Percentiles rank a stretch among this genome's conserved stretches.
Conservation (phyloP, 1,140 invertebrate species). For the Oryzaephilus surinamensis region DNA sequence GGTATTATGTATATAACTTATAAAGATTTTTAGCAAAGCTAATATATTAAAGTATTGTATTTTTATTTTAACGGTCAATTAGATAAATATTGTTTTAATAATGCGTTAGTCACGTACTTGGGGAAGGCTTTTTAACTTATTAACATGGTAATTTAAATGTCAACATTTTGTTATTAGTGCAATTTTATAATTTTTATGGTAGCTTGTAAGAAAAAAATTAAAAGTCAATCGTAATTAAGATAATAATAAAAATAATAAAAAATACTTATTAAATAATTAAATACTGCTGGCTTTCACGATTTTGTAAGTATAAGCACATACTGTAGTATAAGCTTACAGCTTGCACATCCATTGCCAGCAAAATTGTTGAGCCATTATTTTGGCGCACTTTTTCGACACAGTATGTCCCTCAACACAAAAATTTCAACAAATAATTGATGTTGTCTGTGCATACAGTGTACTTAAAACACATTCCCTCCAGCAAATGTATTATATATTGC, state of each 20-base stretch:
- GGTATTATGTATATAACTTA: too few relatives aligned
- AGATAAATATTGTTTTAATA: too few relatives aligned
- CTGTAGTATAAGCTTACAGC: slow-evolving; percentile 29
- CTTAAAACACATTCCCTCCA: slow-evolving; percentile 35
- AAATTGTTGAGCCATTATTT: slow-evolving; percentile 28
- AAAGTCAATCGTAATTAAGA: slow-evolving; percentile 27
- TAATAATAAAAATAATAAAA: too few relatives aligned
- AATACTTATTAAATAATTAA: too few relatives aligned
- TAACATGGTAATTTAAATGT: slow-evolving; percentile 11
- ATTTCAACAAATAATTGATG: slow-evolving; percentile 7
- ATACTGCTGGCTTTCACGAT: slow-evolving; percentile 22
- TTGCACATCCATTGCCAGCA: slow-evolving; percentile 31
- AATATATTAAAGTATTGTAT: too few relatives aligned
- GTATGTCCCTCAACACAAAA: slow-evolving; percentile 12
- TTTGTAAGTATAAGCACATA: slow-evolving; percentile 26
- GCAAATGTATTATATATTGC: slow-evolving; percentile 36
- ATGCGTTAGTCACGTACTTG: too few relatives aligned
- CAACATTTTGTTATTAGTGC: too few relatives aligned
- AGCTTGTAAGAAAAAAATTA: slow-evolving; percentile 13
- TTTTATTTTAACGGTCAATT: too few relatives aligned
- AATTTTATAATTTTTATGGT: slow-evolving; percentile 12
- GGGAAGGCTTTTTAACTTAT: too few relatives aligned
- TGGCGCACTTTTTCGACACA: slow-evolving; percentile 27
- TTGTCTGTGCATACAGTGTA: too few relatives aligned
- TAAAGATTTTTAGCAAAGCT: too few relatives aligned